Conservation (phyloP, 1,140 invertebrate genomes). For the Heliconius congener region DNA sequence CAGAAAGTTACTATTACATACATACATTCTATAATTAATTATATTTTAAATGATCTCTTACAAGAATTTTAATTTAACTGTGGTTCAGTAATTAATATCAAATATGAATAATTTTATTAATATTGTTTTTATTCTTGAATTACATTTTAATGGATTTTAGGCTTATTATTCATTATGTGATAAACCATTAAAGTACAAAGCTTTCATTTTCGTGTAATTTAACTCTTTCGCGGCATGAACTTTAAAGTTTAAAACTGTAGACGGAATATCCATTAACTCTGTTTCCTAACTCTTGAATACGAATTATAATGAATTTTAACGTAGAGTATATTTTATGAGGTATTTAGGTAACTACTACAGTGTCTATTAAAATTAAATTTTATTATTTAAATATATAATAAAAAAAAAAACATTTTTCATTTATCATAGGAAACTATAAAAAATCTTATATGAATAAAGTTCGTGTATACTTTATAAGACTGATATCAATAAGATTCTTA, state of each 20-base stretch:
- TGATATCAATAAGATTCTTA: too few relatives aligned
- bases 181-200: conserved; percentile 43
- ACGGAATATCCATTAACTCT: conserved; percentile 59
- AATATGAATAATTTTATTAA: too few relatives aligned
- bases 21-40: too few relatives aligned
- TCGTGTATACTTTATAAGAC: too few relatives aligned
- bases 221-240: conserved; percentile 63
- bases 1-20: too few relatives aligned
- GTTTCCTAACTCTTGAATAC: conserved; percentile 34
- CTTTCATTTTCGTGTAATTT: conserved; percentile 72
- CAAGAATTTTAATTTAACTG: too few relatives aligned
- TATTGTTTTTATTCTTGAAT: neutral
- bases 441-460: too few relatives aligned
- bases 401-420: too few relatives aligned
- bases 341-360: neutral
- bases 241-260: conserved; percentile 67
- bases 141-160: neutral
- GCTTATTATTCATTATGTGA: conserved; percentile 31
- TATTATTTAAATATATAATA: too few relatives aligned
- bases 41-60: too few relatives aligned
- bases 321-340: neutral
- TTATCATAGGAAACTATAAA: too few relatives aligned
- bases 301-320: neutral
- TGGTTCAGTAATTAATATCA: too few relatives aligned
- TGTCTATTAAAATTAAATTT: neutral